Percentiles rank a stretch among this genome's conserved stretches.
phyloP scores from a whole-genome alignment of 2,797 vertebrate species.

The Glyptemys insculpta region DNA sequence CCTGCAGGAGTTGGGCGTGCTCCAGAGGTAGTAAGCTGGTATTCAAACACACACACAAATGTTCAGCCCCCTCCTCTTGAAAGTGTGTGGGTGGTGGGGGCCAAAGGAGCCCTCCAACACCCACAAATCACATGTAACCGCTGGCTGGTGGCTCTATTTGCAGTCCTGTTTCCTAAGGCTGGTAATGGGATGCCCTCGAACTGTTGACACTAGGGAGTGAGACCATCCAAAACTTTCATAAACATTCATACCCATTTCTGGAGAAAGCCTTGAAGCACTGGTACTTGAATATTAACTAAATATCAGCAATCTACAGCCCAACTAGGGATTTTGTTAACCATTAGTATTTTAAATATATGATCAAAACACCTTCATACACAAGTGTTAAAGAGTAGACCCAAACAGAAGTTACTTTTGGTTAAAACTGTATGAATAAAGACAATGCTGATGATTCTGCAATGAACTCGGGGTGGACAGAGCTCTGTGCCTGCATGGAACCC shows the following conservation, averaged over 20 bases:
- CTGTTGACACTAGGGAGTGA: fast-evolving
- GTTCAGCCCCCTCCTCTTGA: fast-evolving
- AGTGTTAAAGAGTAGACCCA: background rate
- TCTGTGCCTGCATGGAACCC: fast-evolving
- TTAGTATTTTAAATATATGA: fast-evolving
- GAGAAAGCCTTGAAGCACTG: fast-evolving
- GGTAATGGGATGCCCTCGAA: fast-evolving
- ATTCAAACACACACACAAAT: fast-evolving
- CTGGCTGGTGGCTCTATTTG: background rate
- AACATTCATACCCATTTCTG: background rate
- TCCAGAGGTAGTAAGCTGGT: background rate
- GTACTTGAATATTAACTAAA: fast-evolving
- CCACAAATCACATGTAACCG: background rate
- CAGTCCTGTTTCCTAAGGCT: background rate
- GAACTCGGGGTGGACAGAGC: fast-evolving
- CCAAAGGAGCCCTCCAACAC: background rate
- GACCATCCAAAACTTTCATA: fast-evolving
- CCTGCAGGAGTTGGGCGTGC: background rate
- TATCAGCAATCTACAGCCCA: background rate
- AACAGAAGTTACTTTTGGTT: background rate
- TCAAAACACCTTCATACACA: background rate
- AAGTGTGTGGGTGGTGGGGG: background rate
- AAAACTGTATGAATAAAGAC: background rate
- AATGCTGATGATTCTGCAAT: background rate
- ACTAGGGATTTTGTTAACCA: fast-evolving